Percentiles rank a stretch among this genome's conserved stretches.
Conservation (phyloP, 2,888 invertebrate species). For the Bhutanitis thaidina region DNA sequence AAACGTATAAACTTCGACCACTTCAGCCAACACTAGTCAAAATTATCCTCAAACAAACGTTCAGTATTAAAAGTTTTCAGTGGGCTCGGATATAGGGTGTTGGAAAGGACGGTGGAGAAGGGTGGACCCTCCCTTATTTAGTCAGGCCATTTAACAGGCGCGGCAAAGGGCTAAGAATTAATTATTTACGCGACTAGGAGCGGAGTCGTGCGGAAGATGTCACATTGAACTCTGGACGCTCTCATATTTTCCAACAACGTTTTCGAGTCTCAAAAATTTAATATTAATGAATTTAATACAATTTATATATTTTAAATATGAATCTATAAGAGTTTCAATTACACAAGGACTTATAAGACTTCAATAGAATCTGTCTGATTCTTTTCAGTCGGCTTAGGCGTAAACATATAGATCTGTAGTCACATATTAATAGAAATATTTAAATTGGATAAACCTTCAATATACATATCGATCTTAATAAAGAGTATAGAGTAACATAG, state of each 20-base stretch:
- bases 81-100: slow-evolving; percentile 29
- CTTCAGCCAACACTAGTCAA: slow-evolving; percentile 32
- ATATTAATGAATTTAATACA: neutral
- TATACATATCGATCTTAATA: too few species aligned
- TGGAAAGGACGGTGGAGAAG: slow-evolving; percentile 30
- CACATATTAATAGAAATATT: too few species aligned
- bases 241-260: slow-evolving; percentile 30
- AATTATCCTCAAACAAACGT: slow-evolving; percentile 55
- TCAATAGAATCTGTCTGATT: too few species aligned
- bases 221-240: slow-evolving; percentile 34
- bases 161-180: slow-evolving; percentile 68
- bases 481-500: too few species aligned
- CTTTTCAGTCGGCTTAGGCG: too few species aligned
- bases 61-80: slow-evolving; percentile 60
- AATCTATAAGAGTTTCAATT: too few species aligned
- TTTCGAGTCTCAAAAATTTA: slow-evolving; percentile 26
- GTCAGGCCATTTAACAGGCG: slow-evolving; percentile 72
- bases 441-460: too few species aligned
- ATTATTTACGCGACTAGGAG: slow-evolving; percentile 51
- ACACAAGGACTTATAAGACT: too few species aligned
- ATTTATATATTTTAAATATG: too few species aligned
- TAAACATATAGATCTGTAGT: too few species aligned
- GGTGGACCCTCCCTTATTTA: slow-evolving; percentile 62
- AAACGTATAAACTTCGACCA: neutral
- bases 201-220: slow-evolving; percentile 39